These are phyloP conservation scores for Aphaenogaster floridana DNA, from an alignment of 1,140 invertebrate genomes.

Conservation along the genomic window DNA sequence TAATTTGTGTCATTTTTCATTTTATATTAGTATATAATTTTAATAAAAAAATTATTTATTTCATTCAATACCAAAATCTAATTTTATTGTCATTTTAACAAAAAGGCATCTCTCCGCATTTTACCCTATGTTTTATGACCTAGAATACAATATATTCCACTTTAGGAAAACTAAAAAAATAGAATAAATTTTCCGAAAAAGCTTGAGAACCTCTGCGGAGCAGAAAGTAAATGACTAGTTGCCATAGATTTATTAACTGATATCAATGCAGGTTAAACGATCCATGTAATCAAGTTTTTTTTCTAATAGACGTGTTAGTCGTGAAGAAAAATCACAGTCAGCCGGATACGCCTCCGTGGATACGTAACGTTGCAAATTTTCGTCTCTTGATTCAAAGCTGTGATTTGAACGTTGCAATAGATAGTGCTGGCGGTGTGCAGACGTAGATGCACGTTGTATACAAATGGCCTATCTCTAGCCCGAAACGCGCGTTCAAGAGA, in stretches of 20 bases:
- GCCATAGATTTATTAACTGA: slow-evolving; percentile 33
- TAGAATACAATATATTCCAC: neutral
- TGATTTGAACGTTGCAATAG: neutral
- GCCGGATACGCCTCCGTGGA: slow-evolving; percentile 22
- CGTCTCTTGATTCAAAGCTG: slow-evolving; percentile 1
- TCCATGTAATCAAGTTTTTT: slow-evolving; percentile 51
- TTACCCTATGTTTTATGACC: neutral
- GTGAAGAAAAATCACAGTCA: slow-evolving; percentile 3
- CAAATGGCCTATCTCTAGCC: slow-evolving; percentile 60
- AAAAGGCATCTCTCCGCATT: too few species aligned
- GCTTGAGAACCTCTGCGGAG: slow-evolving; percentile 28
- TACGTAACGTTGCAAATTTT: slow-evolving; percentile 36
- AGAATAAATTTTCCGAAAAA: neutral
- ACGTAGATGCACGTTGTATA: slow-evolving; percentile 37
- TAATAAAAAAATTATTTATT: too few species aligned
- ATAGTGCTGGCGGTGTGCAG: neutral
- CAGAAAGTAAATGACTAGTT: slow-evolving; percentile 45
- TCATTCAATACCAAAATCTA: too few species aligned
- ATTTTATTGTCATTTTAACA: too few species aligned
- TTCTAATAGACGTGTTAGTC: slow-evolving; percentile 20
- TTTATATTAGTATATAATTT: too few species aligned
- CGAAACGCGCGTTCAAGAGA: slow-evolving; percentile 52
- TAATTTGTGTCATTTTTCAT: too few species aligned
- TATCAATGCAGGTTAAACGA: slow-evolving; percentile 50
- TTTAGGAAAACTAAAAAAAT: neutral